These are phyloP conservation scores for Sebastes glaucus DNA, from an alignment of 2,797 vertebrate genomes.

Conservation along the genomic window DNA sequence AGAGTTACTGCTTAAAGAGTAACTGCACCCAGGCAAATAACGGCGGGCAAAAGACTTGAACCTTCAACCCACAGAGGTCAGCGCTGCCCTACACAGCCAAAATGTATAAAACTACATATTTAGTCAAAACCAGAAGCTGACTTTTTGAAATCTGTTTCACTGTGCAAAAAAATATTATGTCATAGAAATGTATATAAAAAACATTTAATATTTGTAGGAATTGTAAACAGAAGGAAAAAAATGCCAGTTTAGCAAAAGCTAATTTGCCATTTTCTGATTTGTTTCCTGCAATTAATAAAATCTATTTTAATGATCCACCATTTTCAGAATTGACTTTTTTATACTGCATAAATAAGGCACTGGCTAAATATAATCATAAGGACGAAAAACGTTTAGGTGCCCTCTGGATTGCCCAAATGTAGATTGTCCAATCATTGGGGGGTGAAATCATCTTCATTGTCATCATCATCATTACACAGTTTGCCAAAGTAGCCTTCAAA, in stretches of 20 bases:
- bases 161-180: background rate
- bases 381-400: background rate
- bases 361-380: background rate
- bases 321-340: background rate
- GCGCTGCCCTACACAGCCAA: background rate
- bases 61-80: conserved; percentile 21
- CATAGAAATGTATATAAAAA: background rate
- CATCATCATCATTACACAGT: background rate
- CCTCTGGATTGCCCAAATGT: background rate
- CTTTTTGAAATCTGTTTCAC: background rate
- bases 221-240: background rate
- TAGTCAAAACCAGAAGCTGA: background rate
- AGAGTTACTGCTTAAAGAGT: conserved; percentile 46
- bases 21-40: conserved; percentile 32
- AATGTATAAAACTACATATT: background rate
- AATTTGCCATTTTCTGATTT: background rate
- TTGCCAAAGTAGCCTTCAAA: background rate
- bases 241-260: background rate
- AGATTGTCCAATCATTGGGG: background rate
- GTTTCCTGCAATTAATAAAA: background rate
- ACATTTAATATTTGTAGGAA: background rate
- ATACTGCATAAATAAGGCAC: background rate
- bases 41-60: conserved; percentile 13
- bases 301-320: background rate
- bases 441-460: background rate